These are phyloP conservation scores for Notechis scutatus DNA, from an alignment of 2,113 vertebrate genomes.

Conservation along the genomic window DNA sequence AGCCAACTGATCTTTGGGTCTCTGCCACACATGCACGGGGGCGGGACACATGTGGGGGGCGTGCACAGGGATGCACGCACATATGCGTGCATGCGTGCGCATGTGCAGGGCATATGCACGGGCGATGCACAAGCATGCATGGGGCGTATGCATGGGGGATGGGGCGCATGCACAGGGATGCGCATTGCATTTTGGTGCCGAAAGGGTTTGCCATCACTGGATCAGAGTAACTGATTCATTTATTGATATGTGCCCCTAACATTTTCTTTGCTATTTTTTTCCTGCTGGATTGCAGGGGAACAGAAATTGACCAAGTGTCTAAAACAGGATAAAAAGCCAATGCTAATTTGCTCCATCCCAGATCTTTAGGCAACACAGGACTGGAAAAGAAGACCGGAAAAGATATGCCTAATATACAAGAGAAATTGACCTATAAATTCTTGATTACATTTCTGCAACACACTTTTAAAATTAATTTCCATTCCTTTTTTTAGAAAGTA, in stretches of 20 bases:
- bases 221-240: not conserved
- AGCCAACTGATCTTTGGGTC: too few relatives aligned
- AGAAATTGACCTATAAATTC: not conserved
- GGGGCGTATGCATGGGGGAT: too few relatives aligned
- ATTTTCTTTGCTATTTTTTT: conserved; percentile 13
- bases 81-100: too few relatives aligned
- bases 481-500: not conserved
- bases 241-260: not conserved
- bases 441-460: not conserved
- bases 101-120: too few relatives aligned
- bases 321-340: not conserved
- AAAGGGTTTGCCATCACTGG: too few relatives aligned
- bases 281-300: conserved; percentile 28
- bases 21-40: too few relatives aligned
- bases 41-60: too few relatives aligned
- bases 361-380: not conserved
- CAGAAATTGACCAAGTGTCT: not conserved
- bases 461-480: not conserved
- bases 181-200: too few relatives aligned
- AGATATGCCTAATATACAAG: not conserved
- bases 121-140: too few relatives aligned
- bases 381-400: not conserved
- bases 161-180: too few relatives aligned
- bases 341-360: conserved; percentile 11
- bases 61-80: too few relatives aligned